Evolutionary conservation across 2,113 vertebrate species (phyloP).

Genomic region (Grantiella picta): DNA sequence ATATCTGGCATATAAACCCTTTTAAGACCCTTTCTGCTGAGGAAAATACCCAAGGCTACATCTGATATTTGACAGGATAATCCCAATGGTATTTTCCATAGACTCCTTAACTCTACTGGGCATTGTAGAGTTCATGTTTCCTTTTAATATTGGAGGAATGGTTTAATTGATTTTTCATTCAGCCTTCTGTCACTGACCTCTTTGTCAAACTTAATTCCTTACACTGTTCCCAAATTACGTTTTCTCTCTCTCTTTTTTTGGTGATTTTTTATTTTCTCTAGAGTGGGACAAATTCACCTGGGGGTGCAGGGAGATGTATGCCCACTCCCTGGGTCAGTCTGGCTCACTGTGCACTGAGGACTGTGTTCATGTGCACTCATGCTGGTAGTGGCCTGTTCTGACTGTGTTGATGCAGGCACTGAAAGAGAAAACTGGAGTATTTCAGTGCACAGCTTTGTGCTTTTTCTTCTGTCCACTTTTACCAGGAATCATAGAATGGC

Average conservation of each 20-base stretch:
- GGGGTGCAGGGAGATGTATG: background rate
- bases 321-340: background rate
- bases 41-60: conserved; percentile 25
- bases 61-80: conserved; percentile 50
- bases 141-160: background rate
- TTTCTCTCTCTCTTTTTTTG: background rate
- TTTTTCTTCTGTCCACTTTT: background rate
- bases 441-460: background rate
- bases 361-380: rapidly evolving
- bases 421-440: background rate
- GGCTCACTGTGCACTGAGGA: background rate
- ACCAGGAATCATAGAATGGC: background rate
- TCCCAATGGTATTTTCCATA: conserved; percentile 5
- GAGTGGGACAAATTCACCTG: background rate
- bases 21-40: conserved; percentile 3
- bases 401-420: background rate
- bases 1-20: background rate
- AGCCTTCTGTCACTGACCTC: background rate
- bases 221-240: background rate
- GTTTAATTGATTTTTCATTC: conserved; percentile 38
- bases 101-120: background rate
- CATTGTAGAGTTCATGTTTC: background rate
- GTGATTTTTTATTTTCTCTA: background rate
- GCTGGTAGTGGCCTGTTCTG: background rate
- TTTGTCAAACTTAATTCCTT: background rate